Percentiles rank a stretch among this genome's conserved stretches.
Conservation (phyloP, 2,888 invertebrate species). For the Electrophaes corylata region DNA sequence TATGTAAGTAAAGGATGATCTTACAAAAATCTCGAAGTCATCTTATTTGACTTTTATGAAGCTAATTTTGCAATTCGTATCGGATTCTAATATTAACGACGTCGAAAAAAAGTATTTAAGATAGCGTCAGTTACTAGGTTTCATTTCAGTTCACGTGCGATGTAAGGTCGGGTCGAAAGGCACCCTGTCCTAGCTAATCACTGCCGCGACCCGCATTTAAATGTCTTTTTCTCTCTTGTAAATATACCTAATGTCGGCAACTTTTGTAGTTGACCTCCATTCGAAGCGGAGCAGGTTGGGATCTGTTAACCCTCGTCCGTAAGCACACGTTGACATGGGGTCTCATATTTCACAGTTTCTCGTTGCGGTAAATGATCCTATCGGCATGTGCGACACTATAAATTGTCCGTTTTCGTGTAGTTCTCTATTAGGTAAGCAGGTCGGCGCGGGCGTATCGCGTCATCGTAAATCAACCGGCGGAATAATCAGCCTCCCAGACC, state of each 20-base stretch:
- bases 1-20: not conserved
- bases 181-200: conserved; percentile 71
- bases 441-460: conserved; percentile 63
- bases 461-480: conserved; percentile 79
- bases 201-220: conserved; percentile 76
- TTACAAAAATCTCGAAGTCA: conserved; percentile 19
- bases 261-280: conserved; percentile 53
- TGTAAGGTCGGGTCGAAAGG: conserved; percentile 58
- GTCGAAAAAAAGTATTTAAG: conserved; percentile 49
- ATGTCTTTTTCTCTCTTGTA: conserved; percentile 68
- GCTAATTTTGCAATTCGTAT: conserved; percentile 35
- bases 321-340: conserved; percentile 62
- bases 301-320: conserved; percentile 56
- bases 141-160: conserved; percentile 58
- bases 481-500: conserved; percentile 74
- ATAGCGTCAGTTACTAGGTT: conserved; percentile 52
- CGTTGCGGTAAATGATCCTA: conserved; percentile 66
- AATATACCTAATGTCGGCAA: conserved; percentile 58
- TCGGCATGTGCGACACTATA: conserved; percentile 68
- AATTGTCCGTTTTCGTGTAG: conserved; percentile 70
- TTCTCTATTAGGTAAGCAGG: conserved; percentile 69
- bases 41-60: conserved; percentile 33
- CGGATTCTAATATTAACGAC: conserved; percentile 36
- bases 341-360: conserved; percentile 72
- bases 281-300: conserved; percentile 39